Conservation (phyloP, 2,113 vertebrate species). For the Pavo muticus region DNA sequence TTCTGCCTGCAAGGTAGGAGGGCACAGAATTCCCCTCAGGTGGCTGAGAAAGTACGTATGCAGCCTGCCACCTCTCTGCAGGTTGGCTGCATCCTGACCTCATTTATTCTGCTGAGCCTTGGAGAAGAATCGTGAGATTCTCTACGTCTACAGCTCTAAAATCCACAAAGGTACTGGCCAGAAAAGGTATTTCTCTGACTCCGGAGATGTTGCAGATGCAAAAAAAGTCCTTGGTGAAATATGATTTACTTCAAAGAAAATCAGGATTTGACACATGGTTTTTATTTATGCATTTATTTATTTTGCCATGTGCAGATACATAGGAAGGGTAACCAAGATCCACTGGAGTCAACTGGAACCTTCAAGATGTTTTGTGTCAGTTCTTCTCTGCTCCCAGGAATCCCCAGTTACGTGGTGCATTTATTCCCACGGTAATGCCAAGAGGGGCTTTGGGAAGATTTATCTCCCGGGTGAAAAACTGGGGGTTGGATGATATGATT, state of each 20-base stretch:
- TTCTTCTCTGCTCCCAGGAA: neutral
- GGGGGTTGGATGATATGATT: neutral
- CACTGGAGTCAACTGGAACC: neutral
- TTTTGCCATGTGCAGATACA: neutral
- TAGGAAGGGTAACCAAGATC: neutral
- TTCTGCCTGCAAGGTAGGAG: neutral
- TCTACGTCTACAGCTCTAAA: neutral
- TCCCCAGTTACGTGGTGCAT: neutral
- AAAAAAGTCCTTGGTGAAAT: neutral
- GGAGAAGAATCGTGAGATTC: neutral
- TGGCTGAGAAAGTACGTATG: neutral
- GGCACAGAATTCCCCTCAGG: neutral
- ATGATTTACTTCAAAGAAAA: neutral
- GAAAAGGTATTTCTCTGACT: neutral
- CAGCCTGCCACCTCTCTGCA: neutral
- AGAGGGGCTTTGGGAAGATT: neutral
- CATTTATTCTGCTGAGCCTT: neutral
- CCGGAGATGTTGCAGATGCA: neutral
- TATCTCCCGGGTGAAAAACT: neutral
- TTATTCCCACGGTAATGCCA: neutral
- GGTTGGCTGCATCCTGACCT: neutral
- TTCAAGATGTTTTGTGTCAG: neutral
- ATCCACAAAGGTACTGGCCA: neutral
- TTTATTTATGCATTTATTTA: neutral
- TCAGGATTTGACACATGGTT: neutral